Evolutionary conservation across 2,888 invertebrate genomes (phyloP), one percentile per base, ranked within the genome.

Genomic region (Drosophila kuntzei): DNA sequence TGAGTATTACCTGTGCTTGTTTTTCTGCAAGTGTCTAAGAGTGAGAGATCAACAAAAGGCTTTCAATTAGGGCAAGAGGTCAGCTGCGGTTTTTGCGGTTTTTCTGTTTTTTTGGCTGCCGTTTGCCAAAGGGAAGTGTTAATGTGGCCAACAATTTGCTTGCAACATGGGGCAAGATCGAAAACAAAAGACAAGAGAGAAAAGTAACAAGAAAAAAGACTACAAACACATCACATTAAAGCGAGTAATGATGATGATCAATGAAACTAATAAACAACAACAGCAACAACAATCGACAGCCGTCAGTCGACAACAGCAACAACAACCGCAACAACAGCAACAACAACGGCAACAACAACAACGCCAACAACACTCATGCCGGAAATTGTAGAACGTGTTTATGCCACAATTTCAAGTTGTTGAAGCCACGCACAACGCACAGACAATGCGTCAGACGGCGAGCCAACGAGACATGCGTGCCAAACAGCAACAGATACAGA

Each of bases 371-470:
- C 81, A 87, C 82, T 87, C 81, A 86, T 86, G 85, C 89, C 85
- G 85, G 85, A 86, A 86, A 86, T 86, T 72, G 87, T 89, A 84
- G 85, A 89, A 86, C 85, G 85, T 86, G 85, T 86, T 86, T 89
- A 79, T 89, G 85, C 89, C 89, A 85, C 85, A 87, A 77, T 84
- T 87, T 79, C 81, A 84, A 83, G 89, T 89, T 84, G 89, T 86
- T 86, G 80, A 36, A 86, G 88, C 83, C 83, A 88, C 88, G 88
- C 83, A 87, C 87, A 77, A 73, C 85, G 82, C 87, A 86, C 87
- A 77, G 72, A 84, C 82, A 85, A 77, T 83, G 83, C 88, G 88
- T 83, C 83, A 87, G 87, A 75, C 88, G 68, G 37, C 61, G 60
- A 6, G 32, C 41, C 18, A 36, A 50, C 62, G 76, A 86, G 83